Conservation (phyloP, 2,888 invertebrate genomes). For the Penaeus monodon region DNA sequence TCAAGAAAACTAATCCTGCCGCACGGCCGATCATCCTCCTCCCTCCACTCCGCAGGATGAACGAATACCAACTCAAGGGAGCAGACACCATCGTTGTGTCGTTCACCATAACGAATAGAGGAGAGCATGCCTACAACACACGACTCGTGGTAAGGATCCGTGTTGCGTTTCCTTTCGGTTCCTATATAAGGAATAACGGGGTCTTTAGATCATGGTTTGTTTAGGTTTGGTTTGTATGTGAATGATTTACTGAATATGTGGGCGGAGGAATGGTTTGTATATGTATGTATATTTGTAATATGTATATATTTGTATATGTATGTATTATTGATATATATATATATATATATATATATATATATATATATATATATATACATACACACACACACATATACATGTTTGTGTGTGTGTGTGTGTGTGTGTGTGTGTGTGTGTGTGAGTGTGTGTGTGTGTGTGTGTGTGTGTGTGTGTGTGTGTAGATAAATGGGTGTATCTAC, state of each 20-base stretch:
- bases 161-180: too few species aligned
- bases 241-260: not conserved
- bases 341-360: not conserved
- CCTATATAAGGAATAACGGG: too few species aligned
- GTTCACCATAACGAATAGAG: too few species aligned
- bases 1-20: too few species aligned
- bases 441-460: not conserved
- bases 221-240: too few species aligned
- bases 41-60: too few species aligned
- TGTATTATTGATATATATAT: not conserved
- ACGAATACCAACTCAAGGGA: too few species aligned
- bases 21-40: too few species aligned
- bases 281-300: not conserved
- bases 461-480: conserved; percentile 6
- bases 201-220: too few species aligned
- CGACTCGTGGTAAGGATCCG: too few species aligned
- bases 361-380: conserved; percentile 1
- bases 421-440: not conserved
- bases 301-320: not conserved
- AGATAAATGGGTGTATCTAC: not conserved
- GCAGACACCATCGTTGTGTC: too few species aligned
- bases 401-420: not conserved
- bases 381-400: not conserved
- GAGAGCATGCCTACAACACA: too few species aligned
- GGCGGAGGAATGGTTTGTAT: not conserved